Base-by-base conservation (phyloP, 2,113 vertebrate species). In the Tachuris rubrigastra region DNA sequence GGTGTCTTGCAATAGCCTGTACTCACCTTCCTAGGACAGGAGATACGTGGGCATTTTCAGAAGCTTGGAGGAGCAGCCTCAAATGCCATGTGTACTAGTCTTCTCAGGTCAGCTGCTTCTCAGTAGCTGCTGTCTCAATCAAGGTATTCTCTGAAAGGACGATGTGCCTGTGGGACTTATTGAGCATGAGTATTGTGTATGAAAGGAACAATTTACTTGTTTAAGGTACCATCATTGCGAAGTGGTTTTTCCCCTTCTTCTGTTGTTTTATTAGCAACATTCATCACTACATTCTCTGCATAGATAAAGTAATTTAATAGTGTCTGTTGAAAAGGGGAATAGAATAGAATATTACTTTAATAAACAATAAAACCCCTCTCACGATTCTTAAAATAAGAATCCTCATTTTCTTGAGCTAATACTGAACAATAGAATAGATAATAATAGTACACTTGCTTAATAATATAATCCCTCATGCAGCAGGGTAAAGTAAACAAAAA, bases 401-500 rank as follows among this genome's bases (percentile, higher is more conserved):
- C 7, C 14, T 85, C 12, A 6, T 76, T 86, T 87, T 91, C 67
- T 88, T 69, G 72, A 77, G 12, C n/a, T 90, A 66, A 86, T 86
- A 65, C 31, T 62, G 10, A 27, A 16, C 41, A 69, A n/a, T 50
- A 65, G 19, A 35, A 37, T 33, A 90, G 15, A 10, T 80, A 62
- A 62, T 55, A 94, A 86, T 86, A 86, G 37, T 82, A 62, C 14
- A 17, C 18, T 50, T 50, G 21, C 20, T 56, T 85, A 82, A 84
- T 67, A 59, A 68, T 53, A 44, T 42, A 60, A 89, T 89, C 27
- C 7, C 53, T 83, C 74, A 69, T 77, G 42, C 42, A 80, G 55
- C 23, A 87, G 53, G 39, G 88, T 86, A 77, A 80, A 90, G 56
- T 91, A 90, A 96, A 93, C 63, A 80, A n/a, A 80, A 72, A 11